Percentiles rank a stretch among this genome's conserved stretches.
Conservation (phyloP, 2,888 invertebrate species). For the Tetranychus truncatus region DNA sequence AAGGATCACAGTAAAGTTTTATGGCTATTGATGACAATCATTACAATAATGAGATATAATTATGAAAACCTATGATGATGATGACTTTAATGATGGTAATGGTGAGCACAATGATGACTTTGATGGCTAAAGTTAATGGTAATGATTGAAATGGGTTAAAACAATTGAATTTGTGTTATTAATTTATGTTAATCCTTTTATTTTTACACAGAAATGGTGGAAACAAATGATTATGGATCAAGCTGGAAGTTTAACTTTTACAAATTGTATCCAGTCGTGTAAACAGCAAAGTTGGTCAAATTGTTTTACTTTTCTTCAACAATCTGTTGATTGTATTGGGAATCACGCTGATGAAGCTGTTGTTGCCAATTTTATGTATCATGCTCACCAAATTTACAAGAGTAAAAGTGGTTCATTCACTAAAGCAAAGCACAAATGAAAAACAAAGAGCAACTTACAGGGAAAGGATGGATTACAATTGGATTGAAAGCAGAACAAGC, state of each 20-base stretch:
- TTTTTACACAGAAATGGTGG: too few relatives aligned
- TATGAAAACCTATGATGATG: not conserved
- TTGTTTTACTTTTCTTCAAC: not conserved
- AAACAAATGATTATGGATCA: too few relatives aligned
- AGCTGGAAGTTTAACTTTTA: too few relatives aligned
- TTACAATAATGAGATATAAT: not conserved
- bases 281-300: not conserved
- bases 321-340: not conserved
- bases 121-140: not conserved
- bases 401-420: not conserved
- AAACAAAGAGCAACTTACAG: not conserved
- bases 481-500: not conserved
- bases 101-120: not conserved
- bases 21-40: not conserved
- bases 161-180: too few relatives aligned
- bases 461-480: not conserved
- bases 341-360: too few relatives aligned
- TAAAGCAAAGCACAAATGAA: not conserved
- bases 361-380: not conserved
- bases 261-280: too few relatives aligned
- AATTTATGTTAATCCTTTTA: too few relatives aligned
- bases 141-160: not conserved
- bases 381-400: not conserved
- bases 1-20: not conserved
- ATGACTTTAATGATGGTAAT: not conserved